Evolutionary conservation across 2,797 vertebrate species (phyloP).

Genomic region (Falco columbarius): DNA sequence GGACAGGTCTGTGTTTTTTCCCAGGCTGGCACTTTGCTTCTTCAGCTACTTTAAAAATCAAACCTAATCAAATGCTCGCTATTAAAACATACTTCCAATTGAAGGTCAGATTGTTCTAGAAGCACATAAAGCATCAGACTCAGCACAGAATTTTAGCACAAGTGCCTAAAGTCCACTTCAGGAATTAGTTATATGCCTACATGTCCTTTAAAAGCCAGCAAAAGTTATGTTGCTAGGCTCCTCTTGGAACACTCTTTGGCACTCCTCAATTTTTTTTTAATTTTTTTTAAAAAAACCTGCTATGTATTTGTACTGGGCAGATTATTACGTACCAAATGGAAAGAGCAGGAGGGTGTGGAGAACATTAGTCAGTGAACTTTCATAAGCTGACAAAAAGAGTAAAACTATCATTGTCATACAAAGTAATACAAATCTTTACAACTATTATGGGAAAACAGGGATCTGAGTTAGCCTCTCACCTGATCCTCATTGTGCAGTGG

Average conservation of each 20-base stretch:
- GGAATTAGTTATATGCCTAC: not conserved
- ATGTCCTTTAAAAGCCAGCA: not conserved
- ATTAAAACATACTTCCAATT: not conserved
- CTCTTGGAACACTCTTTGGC: not conserved
- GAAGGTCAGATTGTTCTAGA: not conserved
- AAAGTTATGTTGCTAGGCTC: not conserved
- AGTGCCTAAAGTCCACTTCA: not conserved
- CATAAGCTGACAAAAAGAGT: not conserved
- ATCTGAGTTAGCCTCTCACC: slow-evolving; percentile 15
- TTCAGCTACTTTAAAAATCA: not conserved
- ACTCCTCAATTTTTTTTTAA: not conserved
- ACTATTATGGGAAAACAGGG: not conserved
- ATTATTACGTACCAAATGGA: not conserved
- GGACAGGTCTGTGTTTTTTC: not conserved
- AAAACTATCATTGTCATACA: not conserved
- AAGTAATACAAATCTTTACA: not conserved
- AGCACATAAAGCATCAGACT: not conserved
- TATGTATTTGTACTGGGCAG: not conserved
- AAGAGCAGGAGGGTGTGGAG: not conserved
- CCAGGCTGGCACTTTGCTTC: not conserved
- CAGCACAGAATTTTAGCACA: not conserved
- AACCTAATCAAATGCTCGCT: not conserved
- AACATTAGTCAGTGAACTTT: not conserved
- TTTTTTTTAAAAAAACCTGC: not conserved
- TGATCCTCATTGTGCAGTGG: not conserved